Evolutionary conservation across 2,113 vertebrate species (phyloP), one percentile per base, ranked within the genome.

Genomic region (Bos indicus): DNA sequence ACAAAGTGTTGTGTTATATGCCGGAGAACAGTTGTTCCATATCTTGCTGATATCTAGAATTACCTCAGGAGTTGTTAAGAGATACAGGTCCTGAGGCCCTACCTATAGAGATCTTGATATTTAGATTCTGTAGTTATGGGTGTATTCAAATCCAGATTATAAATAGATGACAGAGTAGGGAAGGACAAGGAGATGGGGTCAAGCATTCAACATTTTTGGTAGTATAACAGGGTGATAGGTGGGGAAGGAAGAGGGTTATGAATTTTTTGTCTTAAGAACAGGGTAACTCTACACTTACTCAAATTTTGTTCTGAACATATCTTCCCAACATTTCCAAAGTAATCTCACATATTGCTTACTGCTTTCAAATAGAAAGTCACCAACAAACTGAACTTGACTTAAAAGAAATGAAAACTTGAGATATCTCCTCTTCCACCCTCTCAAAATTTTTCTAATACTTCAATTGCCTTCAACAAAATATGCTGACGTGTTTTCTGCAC

Each of bases 401-500:
- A 2, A 57, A 64, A 93, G 36, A 36, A 91, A 90, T 71, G 2
- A 90, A 93, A 88, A 95, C 21, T 90, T 86, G 23, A 89, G 62
- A 52, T 89, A 64, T 14, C 33, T 43, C 67, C n/a, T 91, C 14
- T 93, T n/a, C 52, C 83, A 64, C 33, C 21, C 78, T 88, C 13
- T 67, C 30, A 59, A 43, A 81, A 4, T 46, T 89, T 93, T 96
- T 85, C 86, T 96, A 87, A 93, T 87, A 84, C 57, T 83, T 97
- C 13, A 0, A 1, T 91, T 88, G 74, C 57, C 40, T 91, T 97
- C 83, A 96, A 48, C 33, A 64, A 88, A 89, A 93, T 80, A 92
- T 8, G 80, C 5, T 62, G 71, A 94, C 62, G 15, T 78, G 25
- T 19, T 96, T 96, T 97, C 52, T 33, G 52, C 91, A 80, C 80